Percentiles rank a stretch among this genome's conserved stretches.
Conservation (phyloP, 1,140 invertebrate genomes). For the Brachionus asplanchnoidis region DNA sequence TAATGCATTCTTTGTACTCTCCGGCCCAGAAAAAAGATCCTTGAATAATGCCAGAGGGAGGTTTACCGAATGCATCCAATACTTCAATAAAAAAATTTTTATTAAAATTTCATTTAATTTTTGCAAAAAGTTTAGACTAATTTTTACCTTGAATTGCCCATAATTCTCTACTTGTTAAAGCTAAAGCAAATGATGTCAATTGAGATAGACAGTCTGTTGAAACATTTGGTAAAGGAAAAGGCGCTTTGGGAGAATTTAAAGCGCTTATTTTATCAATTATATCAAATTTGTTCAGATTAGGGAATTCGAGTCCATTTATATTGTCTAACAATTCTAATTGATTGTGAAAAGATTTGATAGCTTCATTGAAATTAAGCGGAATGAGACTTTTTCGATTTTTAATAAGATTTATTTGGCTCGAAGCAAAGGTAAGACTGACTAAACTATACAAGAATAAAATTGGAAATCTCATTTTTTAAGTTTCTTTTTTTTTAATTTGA, state of each 20-base stretch:
- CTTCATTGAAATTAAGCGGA: neutral
- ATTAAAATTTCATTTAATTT: neutral
- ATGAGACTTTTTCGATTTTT: neutral
- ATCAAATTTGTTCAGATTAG: neutral
- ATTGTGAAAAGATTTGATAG: neutral
- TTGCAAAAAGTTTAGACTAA: neutral
- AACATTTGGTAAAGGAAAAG: neutral
- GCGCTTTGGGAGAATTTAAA: neutral
- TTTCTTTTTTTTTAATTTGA: neutral
- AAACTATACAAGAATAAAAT: neutral
- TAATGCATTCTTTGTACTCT: slow-evolving; percentile 9
- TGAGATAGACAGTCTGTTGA: neutral
- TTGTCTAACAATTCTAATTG: neutral
- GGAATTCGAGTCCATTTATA: neutral
- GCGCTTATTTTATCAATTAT: neutral
- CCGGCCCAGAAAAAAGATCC: slow-evolving; percentile 5
- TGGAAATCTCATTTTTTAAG: neutral
- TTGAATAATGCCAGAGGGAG: slow-evolving; percentile 10
- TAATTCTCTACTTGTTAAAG: neutral
- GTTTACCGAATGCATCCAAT: slow-evolving; percentile 22
- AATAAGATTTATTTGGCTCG: neutral
- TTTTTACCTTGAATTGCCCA: neutral
- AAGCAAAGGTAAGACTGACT: neutral
- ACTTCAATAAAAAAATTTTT: neutral
- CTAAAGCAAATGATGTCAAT: neutral